Base-by-base conservation (phyloP, 2,888 invertebrate genomes). In the Caenorhabditis japonica region DNA sequence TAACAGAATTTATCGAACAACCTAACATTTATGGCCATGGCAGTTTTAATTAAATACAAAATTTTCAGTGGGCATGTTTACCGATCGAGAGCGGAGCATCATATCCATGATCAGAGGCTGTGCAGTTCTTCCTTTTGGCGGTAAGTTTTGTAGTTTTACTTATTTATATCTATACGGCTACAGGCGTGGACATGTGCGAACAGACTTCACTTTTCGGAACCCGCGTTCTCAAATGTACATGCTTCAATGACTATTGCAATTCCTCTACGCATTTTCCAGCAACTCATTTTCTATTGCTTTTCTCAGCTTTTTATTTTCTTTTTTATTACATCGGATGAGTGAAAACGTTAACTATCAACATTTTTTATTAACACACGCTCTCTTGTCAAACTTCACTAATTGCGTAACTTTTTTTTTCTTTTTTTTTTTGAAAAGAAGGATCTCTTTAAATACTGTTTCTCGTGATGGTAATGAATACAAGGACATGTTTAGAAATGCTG, bases 171-270 rank as follows among this genome's bases (percentile, higher is more conserved):
- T 30, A 17, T 39, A 34, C n/a, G 4, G 21, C 62, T 73, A 36
- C 71, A 80, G 79, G 83, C 0, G 84, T 84, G 13, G 85, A 85
- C 44, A 82, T 85, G 66, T 86, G 86, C 55, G 80, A 83, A 53
- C 86, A 86, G 53, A 72, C 80, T 2, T 55, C 80, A 0, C 60
- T 86, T 19, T 74, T 85, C 17, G 86, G 86, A 8, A 71, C 76
- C 17, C 71, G 86, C 30, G 74, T 86, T 44, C 69, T 84, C 19
- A 69, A 81, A 15, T 83, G 83, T 58, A 84, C 83, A 49, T 85
- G 85, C 60, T 85, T 84, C 66, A 82, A 79, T 46, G 85, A 85
- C 51, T 85, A 80, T 68, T 85, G 85, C 62, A 85, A 85, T 60
- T 52, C 61, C 4, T 36, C 68, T 15, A 36, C 59, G 12, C 36